Percentiles rank a stretch among this genome's conserved stretches.
phyloP scores from a whole-genome alignment of 2,888 invertebrate species.

The Ctenicera cuprea region DNA sequence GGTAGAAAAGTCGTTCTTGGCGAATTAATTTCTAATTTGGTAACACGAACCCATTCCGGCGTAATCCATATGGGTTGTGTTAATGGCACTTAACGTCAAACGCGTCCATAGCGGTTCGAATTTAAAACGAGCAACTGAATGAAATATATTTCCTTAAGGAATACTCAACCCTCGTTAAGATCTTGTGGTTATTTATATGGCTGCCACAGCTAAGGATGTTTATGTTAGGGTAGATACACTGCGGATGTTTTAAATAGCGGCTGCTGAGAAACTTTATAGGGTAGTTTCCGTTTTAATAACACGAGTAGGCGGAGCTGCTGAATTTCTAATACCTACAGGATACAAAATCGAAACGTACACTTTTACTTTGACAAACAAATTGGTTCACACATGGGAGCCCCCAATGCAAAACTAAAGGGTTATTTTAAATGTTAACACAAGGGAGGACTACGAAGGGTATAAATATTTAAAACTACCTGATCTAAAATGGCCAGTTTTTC shows the following conservation, averaged over 20 bases:
- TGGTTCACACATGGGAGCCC: not conserved
- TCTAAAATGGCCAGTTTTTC: too few species aligned
- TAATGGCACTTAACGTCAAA: conserved; percentile 34
- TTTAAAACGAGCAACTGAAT: conserved; percentile 59
- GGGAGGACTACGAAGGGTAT: too few species aligned
- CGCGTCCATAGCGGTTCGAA: conserved; percentile 32
- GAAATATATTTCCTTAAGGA: conserved; percentile 64
- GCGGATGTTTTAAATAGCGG: conserved; percentile 56
- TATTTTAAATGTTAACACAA: not conserved
- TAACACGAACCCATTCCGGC: conserved; percentile 18
- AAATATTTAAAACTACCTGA: too few species aligned
- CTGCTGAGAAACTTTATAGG: conserved; percentile 54
- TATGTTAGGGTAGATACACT: conserved; percentile 64
- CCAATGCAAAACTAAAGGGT: not conserved
- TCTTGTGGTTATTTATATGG: conserved; percentile 66
- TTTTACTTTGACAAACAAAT: conserved; percentile 20
- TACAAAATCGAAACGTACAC: conserved; percentile 20
- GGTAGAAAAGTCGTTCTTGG: not conserved
- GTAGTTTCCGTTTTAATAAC: conserved; percentile 50
- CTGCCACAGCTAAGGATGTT: conserved; percentile 66
- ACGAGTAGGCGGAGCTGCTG: conserved; percentile 25
- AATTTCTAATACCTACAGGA: conserved; percentile 26
- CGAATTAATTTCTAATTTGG: conserved; percentile 39
- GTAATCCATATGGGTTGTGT: conserved; percentile 35
- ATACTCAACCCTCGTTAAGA: conserved; percentile 62